Percentiles rank a stretch among this genome's conserved stretches.
Conservation (phyloP, 1,140 invertebrate genomes). For the Periplaneta americana region DNA sequence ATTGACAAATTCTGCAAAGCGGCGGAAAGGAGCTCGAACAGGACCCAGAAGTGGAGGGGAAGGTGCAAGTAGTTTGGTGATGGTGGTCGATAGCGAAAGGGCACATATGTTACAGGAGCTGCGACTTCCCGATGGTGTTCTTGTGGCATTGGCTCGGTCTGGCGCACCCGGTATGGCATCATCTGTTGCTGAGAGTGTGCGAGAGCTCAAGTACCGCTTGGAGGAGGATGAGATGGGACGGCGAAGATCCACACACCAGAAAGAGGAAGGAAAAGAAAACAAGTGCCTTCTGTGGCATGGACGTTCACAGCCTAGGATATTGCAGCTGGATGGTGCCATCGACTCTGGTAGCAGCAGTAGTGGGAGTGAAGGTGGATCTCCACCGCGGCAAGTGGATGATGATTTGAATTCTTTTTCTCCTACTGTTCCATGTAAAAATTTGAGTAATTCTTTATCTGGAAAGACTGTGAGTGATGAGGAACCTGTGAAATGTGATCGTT, state of each 20-base stretch:
- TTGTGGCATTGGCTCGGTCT: constrained; percentile 38
- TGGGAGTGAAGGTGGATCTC: constrained; percentile 26
- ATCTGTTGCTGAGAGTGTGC: constrained; percentile 23
- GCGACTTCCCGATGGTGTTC: constrained; percentile 40
- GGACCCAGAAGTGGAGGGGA: constrained; percentile 30
- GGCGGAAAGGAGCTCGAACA: background rate
- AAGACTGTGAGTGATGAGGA: constrained; percentile 40
- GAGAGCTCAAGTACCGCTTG: constrained; percentile 33
- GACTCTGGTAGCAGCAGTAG: constrained; percentile 54
- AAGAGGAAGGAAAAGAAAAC: constrained; percentile 37
- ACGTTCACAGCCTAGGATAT: constrained; percentile 40
- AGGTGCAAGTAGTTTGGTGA: background rate
- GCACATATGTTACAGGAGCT: constrained; percentile 36
- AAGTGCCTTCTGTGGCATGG: constrained; percentile 38
- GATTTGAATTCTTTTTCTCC: background rate
- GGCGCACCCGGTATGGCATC: constrained; percentile 32
- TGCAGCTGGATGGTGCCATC: constrained; percentile 69
- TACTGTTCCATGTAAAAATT: background rate
- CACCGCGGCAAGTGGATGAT: background rate
- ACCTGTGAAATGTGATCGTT: constrained; percentile 80
- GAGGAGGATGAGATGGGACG: constrained; percentile 24
- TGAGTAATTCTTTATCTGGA: background rate
- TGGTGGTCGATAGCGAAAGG: constrained; percentile 21
- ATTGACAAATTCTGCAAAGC: background rate
- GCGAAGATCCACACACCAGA: constrained; percentile 25